Base-by-base conservation (phyloP, 1,140 invertebrate species). In the Drosophila tristis region DNA sequence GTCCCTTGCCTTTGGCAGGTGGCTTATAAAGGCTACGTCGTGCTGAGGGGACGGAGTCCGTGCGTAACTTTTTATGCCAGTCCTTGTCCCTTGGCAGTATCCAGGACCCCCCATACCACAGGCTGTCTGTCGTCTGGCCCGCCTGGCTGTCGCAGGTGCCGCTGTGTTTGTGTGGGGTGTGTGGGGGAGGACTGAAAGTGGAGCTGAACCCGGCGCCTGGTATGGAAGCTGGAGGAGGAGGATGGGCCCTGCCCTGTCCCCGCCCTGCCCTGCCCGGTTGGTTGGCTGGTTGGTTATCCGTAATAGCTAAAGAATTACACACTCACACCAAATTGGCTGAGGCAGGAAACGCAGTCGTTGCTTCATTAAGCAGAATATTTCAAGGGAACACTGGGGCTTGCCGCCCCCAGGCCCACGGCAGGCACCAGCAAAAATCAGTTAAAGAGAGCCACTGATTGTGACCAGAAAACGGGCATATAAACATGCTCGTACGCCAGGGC, bases 261-360 rank as follows among this genome's bases (percentile, higher is more conserved):
- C 43, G 9, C 16, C 15, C 29, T 39, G 23, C 23, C 23, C 29
- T 48, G 9, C 16, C 15, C 29, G 44, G 23, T 45, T 55, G 74
- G 67, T 67, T 51, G 20, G 20, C 20, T 20, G 20, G 20, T 20
- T 20, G 68, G 60, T 62, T 76, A 79, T 86, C 78, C 80, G 74
- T 91, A 91, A 91, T 91, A 75, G 89, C 74, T 91, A 91, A 91
- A 91, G 89, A 91, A 91, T 91, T 91, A 91, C 89, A 91, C 78
- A 85, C 84, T 85, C 84, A 91, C 78, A 89, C 80, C 81, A 91
- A 91, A 91, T 91, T 91, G 89, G 89, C 89, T 80, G 73, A 77
- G 84, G 86, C 89, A 91, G 89, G 89, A 91, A 90, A 76, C 89
- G 89, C 77, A 76, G 89, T 85, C 89, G 89, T 90, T 90, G 89